A percentile compares a stretch with the other conserved stretches of the same genome.
phyloP scores from a whole-genome alignment of 2,888 invertebrate species.

The Nineta flava region DNA sequence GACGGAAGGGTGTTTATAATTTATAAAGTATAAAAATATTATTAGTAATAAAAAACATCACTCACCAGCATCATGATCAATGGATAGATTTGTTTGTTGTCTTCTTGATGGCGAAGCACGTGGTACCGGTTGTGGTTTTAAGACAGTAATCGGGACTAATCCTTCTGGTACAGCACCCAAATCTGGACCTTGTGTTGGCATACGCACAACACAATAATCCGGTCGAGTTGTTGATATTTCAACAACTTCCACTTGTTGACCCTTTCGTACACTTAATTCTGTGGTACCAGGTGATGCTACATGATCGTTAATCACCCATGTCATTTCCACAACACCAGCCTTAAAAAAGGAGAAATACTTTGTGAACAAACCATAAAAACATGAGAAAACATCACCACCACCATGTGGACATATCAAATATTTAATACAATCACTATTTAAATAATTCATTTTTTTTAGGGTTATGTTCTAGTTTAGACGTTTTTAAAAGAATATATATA shows the following conservation, averaged over 20 bases:
- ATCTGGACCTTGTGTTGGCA: constrained; percentile 34
- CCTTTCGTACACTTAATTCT: constrained; percentile 73
- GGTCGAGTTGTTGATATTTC: constrained; percentile 54
- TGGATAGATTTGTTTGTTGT: constrained; percentile 19
- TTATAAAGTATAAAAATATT: no score
- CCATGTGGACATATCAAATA: not conserved
- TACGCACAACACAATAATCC: constrained; percentile 56
- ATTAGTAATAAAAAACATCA: constrained; percentile 9
- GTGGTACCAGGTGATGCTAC: constrained; percentile 52
- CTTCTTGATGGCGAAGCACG: constrained; percentile 38
- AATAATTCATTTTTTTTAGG: not conserved
- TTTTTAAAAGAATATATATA: no score
- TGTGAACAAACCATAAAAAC: not conserved
- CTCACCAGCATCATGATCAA: constrained; percentile 27
- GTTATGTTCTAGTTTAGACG: no score
- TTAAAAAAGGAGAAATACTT: constrained; percentile 26
- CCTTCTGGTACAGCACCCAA: constrained; percentile 52
- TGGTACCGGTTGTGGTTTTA: constrained; percentile 54
- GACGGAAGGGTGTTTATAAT: no score
- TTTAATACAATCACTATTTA: not conserved
- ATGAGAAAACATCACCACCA: not conserved
- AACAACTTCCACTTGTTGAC: constrained; percentile 86
- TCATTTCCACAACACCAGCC: constrained; percentile 71
- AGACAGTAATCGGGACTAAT: constrained; percentile 61
- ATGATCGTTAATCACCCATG: constrained; percentile 82